A percentile compares a stretch with the other conserved stretches of the same genome.
Conservation (phyloP, 2,888 invertebrate species). For the Ceriagrion tenellum region DNA sequence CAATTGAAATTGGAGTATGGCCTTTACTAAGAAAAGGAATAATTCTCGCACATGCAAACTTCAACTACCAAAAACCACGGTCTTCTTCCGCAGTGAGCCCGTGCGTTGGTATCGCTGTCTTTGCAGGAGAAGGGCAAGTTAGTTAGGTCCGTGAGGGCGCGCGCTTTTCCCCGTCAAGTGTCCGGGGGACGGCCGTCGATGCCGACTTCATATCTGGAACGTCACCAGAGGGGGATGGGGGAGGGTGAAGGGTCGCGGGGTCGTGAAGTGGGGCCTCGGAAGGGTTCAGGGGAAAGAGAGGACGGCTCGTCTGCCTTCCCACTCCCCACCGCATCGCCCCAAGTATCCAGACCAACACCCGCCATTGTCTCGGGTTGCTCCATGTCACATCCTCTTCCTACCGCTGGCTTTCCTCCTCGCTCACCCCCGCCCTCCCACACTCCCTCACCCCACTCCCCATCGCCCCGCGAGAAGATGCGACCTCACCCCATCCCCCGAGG, state of each 20-base stretch:
- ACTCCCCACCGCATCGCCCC: background rate
- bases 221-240: background rate
- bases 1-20: no score
- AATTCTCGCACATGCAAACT: no score
- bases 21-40: no score
- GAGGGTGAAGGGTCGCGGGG: background rate
- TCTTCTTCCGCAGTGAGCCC: background rate
- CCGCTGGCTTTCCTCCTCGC: background rate
- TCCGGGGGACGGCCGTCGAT: background rate
- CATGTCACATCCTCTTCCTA: slow-evolving; percentile 59
- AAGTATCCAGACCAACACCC: slow-evolving; percentile 40
- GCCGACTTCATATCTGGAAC: slow-evolving; percentile 20
- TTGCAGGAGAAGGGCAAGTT: background rate
- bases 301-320: background rate
- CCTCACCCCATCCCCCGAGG: background rate
- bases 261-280: background rate
- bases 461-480: background rate
- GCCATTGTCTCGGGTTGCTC: slow-evolving; percentile 53
- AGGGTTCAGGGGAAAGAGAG: background rate
- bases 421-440: background rate
- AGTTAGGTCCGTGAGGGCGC: background rate
- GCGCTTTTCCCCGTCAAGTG: background rate
- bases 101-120: background rate
- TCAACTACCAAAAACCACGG: no score
- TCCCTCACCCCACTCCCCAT: background rate